phyloP scores from a whole-genome alignment of 2,113 vertebrate genomes.

The Neotragus moschatus region DNA sequence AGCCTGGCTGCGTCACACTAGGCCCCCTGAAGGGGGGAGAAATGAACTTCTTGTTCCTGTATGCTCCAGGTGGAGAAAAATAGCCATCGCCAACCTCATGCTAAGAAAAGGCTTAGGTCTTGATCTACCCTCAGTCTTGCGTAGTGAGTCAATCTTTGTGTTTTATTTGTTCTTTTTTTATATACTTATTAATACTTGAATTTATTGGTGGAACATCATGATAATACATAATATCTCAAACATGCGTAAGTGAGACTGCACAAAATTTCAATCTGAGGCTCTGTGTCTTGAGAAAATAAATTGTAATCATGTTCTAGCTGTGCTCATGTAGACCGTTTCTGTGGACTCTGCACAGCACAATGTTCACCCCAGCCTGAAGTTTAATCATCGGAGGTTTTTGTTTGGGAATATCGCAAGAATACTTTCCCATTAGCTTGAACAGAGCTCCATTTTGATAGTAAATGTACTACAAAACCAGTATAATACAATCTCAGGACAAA shows the following conservation, averaged over 20 bases:
- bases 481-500: neutral
- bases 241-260: neutral
- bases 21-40: fast-evolving
- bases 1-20: neutral
- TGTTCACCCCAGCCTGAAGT: neutral
- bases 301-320: neutral
- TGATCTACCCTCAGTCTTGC: neutral
- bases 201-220: neutral
- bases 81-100: neutral
- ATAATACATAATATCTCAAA: neutral
- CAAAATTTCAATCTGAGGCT: neutral
- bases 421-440: neutral
- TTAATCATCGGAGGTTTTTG: neutral
- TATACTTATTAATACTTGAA: neutral
- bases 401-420: neutral
- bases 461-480: neutral
- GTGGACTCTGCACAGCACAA: fast-evolving
- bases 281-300: neutral
- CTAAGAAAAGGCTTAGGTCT: neutral
- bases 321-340: neutral
- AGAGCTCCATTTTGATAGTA: neutral
- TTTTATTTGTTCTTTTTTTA: neutral
- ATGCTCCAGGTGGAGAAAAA: neutral
- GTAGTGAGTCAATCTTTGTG: neutral
- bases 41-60: neutral